Base-by-base conservation (phyloP, 2,113 vertebrate species). In the Indicator maculatus region DNA sequence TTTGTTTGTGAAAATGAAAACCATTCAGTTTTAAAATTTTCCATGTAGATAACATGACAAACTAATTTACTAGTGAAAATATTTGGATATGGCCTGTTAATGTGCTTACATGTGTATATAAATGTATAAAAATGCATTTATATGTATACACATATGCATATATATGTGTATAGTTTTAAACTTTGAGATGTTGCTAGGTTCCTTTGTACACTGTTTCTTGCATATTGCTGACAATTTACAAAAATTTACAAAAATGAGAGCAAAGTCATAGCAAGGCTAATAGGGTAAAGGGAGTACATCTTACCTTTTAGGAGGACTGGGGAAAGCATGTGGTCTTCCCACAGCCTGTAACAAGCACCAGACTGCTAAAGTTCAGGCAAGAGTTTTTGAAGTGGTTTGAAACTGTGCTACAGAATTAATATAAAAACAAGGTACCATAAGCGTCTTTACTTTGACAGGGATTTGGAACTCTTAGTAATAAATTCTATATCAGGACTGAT, bases 31-130 rank as follows among this genome's bases (percentile, higher is more conserved):
- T 41, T 76, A 15, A 31, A 11, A 53, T 80, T 93, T 90, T 95
- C 47, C 50, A 19, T 67, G 44, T 58, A 61, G 58, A 61, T 83
- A 61, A 72, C 26, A 38, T 12, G 26, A 18, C 17, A 75, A 89
- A 88, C 83, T 64, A 86, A 74, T 95, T 83, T 88, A 56, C 64
- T 67, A 47, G 56, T 63, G 53, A 71, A 91, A 93, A 52, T 91
- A 88, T 30, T 92, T 93, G 61, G 7, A 67, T 88, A 56, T 7
- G 1, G 41, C 56, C 56, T 91, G 26, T 66, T 85, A 63, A 27
- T 73, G 27, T 91, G 56, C 64, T 94, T 86, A 41, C 64, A 83
- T 71, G 45, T 88, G 21, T 70, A 27, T 91, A 56, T 86, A 70
- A 90, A 91, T 63, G 56, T 59, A 44, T 50, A 47, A 31, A 56